Evolutionary conservation across 2,888 invertebrate genomes (phyloP).

Genomic region (Apamea epomidion): DNA sequence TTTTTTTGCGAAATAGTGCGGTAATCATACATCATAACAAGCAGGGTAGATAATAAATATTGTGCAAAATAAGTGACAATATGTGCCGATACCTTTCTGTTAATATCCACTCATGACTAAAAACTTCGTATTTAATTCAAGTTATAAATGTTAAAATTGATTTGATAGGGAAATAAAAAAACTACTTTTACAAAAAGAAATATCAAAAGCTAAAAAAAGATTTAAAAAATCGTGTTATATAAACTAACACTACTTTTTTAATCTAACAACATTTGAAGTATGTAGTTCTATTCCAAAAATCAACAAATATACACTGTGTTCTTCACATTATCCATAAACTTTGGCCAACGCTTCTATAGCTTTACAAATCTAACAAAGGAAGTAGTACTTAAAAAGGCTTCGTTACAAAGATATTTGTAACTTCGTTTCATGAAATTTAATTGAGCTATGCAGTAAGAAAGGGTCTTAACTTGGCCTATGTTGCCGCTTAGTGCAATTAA

Average conservation of each 20-base stretch:
- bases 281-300: not conserved
- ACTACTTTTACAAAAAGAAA: not conserved
- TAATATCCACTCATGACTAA: not conserved
- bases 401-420: no score
- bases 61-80: conserved; percentile 12
- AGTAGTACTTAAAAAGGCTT: no score
- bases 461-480: no score
- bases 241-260: not conserved
- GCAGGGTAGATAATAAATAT: not conserved
- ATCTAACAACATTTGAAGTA: not conserved
- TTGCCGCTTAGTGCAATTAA: no score
- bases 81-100: conserved; percentile 9
- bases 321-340: no score
- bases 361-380: no score
- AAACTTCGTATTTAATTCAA: not conserved
- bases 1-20: not conserved
- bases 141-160: not conserved
- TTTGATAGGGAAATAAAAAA: not conserved
- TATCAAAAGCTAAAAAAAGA: not conserved
- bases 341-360: no score
- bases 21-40: not conserved
- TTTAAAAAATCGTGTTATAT: not conserved
- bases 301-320: not conserved
- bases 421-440: no score
- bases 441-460: no score